Evolutionary conservation across 1,140 invertebrate genomes (phyloP).

Genomic region (Penaeus indicus): DNA sequence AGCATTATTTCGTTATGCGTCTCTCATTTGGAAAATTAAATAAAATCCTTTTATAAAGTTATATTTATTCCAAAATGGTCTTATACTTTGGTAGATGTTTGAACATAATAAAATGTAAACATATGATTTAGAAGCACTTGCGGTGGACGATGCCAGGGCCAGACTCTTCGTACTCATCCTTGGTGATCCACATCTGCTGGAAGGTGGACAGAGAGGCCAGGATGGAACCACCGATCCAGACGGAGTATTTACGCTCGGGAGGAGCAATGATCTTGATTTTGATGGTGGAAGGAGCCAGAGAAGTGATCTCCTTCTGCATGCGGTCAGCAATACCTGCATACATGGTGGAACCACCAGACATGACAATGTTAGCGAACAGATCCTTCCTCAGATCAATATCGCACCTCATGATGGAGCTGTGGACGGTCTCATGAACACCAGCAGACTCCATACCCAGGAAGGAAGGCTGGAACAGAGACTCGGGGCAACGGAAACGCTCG

Average conservation of each 20-base stretch:
- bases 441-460: slow-evolving; percentile 91
- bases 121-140: slow-evolving; percentile 73
- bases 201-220: slow-evolving; percentile 12
- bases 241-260: slow-evolving; percentile 9
- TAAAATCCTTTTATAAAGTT: no score
- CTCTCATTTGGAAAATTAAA: no score
- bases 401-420: slow-evolving; percentile 87
- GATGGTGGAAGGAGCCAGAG: slow-evolving; percentile 75
- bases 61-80: no score
- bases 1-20: no score
- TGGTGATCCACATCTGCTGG: slow-evolving; percentile 15
- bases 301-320: slow-evolving; percentile 76
- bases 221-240: slow-evolving; percentile 22
- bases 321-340: slow-evolving; percentile 76
- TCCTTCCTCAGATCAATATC: slow-evolving; percentile 77
- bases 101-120: no score
- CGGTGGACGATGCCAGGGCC: slow-evolving; percentile 5
- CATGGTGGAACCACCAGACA: slow-evolving; percentile 78
- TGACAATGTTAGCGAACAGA: slow-evolving; percentile 83
- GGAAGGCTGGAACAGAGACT: slow-evolving; percentile 95
- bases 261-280: slow-evolving; percentile 78
- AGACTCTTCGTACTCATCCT: slow-evolving; percentile 1
- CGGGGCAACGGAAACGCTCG: slow-evolving; percentile 96
- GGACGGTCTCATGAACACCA: slow-evolving; percentile 70
- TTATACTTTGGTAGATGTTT: no score